These are phyloP conservation scores for Agrochola circellaris DNA, from an alignment of 2,888 invertebrate species.

Conservation along the genomic window DNA sequence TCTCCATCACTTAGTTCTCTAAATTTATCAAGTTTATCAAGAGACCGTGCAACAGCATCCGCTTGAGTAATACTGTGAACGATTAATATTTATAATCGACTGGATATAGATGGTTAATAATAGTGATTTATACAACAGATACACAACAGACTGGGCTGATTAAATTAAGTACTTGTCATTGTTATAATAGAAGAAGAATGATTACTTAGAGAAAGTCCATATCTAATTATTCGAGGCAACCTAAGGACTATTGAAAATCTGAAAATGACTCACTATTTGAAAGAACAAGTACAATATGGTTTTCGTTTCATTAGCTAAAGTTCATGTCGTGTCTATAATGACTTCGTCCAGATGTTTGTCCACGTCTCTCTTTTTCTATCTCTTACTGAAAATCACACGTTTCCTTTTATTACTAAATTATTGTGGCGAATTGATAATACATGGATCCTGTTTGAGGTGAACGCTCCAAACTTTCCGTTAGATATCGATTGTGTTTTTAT, in stretches of 20 bases:
- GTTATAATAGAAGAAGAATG: background rate
- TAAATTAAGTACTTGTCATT: background rate
- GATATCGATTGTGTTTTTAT: slow-evolving; percentile 40
- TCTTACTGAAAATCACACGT: slow-evolving; percentile 10
- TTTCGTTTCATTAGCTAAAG: background rate
- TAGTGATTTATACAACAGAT: background rate
- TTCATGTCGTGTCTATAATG: background rate
- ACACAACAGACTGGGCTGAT: background rate
- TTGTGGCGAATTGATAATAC: slow-evolving; percentile 55
- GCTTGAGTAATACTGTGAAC: slow-evolving; percentile 5
- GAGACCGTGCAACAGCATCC: slow-evolving; percentile 17
- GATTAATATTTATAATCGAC: slow-evolving; percentile 2
- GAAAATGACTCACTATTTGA: background rate
- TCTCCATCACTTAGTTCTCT: slow-evolving; percentile 23
- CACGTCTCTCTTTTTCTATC: background rate
- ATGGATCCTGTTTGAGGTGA: slow-evolving; percentile 61
- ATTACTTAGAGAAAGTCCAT: background rate
- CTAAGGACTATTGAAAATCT: background rate
- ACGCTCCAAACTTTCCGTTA: slow-evolving; percentile 58
- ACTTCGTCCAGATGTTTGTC: background rate
- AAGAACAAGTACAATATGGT: background rate
- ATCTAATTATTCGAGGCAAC: background rate
- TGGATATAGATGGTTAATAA: background rate
- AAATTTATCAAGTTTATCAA: slow-evolving; percentile 26
- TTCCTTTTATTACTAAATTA: slow-evolving; percentile 21